phyloP scores from a whole-genome alignment of 2,888 invertebrate species.

The Diarsia dahlii region DNA sequence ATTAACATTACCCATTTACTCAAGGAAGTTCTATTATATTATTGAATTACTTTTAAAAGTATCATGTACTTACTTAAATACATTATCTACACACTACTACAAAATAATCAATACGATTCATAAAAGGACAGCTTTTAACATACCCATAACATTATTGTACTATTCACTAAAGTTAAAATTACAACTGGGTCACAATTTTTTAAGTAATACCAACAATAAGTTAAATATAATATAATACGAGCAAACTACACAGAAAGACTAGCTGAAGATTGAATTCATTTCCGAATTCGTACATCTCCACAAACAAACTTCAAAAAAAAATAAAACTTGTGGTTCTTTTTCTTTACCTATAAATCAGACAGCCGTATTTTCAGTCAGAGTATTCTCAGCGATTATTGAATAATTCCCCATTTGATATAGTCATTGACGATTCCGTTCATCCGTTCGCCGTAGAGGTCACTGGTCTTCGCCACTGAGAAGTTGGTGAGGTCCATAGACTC shows the following conservation, averaged over 20 bases:
- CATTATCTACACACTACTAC: neutral
- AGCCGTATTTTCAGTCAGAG: neutral
- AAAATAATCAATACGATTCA: neutral
- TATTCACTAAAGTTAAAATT: neutral
- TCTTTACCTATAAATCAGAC: neutral
- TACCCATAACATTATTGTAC: neutral
- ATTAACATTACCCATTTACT: neutral
- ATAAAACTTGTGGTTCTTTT: neutral
- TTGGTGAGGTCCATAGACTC: conserved; percentile 60
- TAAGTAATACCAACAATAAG: conserved; percentile 3
- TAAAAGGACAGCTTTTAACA: neutral
- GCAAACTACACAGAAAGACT: neutral
- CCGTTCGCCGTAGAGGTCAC: conserved; percentile 69
- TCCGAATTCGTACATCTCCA: neutral
- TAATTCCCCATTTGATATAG: conserved; percentile 72
- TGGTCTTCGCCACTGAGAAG: conserved; percentile 69
- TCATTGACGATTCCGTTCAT: conserved; percentile 79
- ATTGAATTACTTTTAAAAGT: neutral
- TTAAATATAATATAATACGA: too few relatives aligned
- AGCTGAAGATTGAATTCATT: neutral
- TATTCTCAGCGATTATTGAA: conserved; percentile 1
- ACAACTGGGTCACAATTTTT: neutral
- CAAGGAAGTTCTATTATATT: neutral
- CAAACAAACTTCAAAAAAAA: neutral
- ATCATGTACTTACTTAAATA: neutral